These are phyloP conservation scores for Bembecia ichneumoniformis DNA, from an alignment of 2,888 invertebrate species.

Conservation along the genomic window DNA sequence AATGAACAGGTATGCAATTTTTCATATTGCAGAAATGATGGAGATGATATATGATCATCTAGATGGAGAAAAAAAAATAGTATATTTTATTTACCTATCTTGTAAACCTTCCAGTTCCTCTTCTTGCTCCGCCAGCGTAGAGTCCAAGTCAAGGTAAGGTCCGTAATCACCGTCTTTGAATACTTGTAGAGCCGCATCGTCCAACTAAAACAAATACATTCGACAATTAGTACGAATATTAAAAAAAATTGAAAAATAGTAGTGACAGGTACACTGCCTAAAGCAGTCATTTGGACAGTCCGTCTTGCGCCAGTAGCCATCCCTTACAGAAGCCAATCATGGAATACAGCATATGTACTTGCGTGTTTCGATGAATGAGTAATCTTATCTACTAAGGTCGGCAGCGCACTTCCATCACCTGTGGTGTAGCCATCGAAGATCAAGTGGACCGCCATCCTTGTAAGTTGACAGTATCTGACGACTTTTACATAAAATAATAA, in stretches of 20 bases:
- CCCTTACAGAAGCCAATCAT: background rate
- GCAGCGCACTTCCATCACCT: too few relatives aligned
- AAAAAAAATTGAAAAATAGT: background rate
- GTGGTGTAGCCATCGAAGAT: background rate
- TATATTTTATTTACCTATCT: conserved; percentile 79
- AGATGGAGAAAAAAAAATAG: too few relatives aligned
- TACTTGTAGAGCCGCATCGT: conserved; percentile 96
- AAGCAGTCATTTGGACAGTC: conserved; percentile 14
- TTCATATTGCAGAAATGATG: too few relatives aligned
- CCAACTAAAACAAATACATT: conserved; percentile 81
- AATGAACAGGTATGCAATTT: too few relatives aligned
- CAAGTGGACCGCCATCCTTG: too few relatives aligned
- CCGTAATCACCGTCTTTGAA: conserved; percentile 98
- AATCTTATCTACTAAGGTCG: too few relatives aligned
- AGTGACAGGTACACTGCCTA: conserved; percentile 7
- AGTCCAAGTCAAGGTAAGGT: conserved; percentile 96
- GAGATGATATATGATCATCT: too few relatives aligned
- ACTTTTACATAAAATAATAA: too few relatives aligned
- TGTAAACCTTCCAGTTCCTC: conserved; percentile 98
- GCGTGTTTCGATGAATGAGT: too few relatives aligned
- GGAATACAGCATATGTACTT: too few relatives aligned
- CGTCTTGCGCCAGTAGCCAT: background rate
- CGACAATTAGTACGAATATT: background rate
- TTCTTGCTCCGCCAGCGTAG: conserved; percentile 95
- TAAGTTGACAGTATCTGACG: too few relatives aligned